These are phyloP conservation scores for Porphyrio hochstetteri DNA, from an alignment of 2,113 vertebrate species.

Conservation along the genomic window DNA sequence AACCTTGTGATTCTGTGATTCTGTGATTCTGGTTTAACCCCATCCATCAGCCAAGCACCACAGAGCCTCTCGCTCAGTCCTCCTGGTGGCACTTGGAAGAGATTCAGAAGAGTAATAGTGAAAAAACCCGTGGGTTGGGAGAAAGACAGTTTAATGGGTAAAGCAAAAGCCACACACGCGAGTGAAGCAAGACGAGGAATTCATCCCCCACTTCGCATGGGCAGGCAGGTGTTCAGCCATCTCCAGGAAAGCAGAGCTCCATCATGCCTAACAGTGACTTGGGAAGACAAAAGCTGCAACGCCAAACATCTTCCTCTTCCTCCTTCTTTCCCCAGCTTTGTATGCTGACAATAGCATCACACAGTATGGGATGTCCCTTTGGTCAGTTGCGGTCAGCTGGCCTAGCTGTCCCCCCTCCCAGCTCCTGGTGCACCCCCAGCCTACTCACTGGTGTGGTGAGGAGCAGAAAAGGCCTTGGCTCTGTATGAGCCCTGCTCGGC, in stretches of 20 bases:
- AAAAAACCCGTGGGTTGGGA: neutral
- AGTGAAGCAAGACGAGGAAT: neutral
- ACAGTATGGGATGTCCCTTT: neutral
- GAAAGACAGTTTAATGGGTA: neutral
- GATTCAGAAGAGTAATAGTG: neutral
- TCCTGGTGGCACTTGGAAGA: neutral
- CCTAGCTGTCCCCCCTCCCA: neutral
- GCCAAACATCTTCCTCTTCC: rapidly evolving
- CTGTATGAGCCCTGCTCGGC: neutral
- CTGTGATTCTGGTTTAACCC: neutral
- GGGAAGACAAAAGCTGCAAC: rapidly evolving
- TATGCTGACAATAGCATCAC: neutral
- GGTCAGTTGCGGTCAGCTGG: neutral
- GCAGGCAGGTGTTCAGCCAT: no score
- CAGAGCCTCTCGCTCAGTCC: neutral
- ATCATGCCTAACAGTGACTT: rapidly evolving
- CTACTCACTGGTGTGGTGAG: no score
- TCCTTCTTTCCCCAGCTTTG: neutral
- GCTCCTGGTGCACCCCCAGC: neutral
- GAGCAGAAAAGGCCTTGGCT: no score
- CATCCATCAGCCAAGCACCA: neutral
- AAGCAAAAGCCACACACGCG: neutral
- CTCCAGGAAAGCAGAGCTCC: neutral
- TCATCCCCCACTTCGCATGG: rapidly evolving
- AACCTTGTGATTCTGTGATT: no score